These are phyloP conservation scores for Fulmarus glacialis DNA, from an alignment of 2,113 vertebrate species.

Conservation along the genomic window DNA sequence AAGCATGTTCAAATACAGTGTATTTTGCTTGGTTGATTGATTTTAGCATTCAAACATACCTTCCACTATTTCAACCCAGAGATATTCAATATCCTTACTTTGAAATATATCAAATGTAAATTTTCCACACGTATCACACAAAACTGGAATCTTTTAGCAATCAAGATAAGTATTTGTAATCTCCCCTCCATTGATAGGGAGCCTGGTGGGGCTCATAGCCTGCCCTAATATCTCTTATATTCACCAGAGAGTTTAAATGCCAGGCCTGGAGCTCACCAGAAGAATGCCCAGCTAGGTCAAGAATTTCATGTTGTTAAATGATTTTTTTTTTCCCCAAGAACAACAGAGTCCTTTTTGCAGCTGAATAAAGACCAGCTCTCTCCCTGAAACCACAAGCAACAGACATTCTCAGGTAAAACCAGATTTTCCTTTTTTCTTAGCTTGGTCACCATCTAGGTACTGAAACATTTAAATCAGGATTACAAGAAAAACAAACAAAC, in stretches of 20 bases:
- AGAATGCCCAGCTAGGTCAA: neutral
- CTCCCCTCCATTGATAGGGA: neutral
- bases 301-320: neutral
- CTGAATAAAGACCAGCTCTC: neutral
- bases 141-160: neutral
- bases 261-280: neutral
- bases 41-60: neutral
- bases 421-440: neutral
- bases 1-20: fast-evolving
- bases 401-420: neutral
- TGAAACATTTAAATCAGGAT: neutral
- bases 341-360: neutral
- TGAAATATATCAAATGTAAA: neutral
- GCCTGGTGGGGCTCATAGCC: neutral
- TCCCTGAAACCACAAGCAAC: neutral
- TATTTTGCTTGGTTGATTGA: neutral
- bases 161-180: neutral
- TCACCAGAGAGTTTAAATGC: neutral
- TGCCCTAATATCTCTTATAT: neutral
- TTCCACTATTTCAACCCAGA: neutral
- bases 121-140: neutral
- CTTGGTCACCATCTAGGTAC: neutral
- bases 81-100: neutral
- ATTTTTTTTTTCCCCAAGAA: neutral
- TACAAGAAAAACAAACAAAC: neutral